Evolutionary conservation across 2,797 vertebrate species (phyloP).

Genomic region (Poeciliopsis presidionis): DNA sequence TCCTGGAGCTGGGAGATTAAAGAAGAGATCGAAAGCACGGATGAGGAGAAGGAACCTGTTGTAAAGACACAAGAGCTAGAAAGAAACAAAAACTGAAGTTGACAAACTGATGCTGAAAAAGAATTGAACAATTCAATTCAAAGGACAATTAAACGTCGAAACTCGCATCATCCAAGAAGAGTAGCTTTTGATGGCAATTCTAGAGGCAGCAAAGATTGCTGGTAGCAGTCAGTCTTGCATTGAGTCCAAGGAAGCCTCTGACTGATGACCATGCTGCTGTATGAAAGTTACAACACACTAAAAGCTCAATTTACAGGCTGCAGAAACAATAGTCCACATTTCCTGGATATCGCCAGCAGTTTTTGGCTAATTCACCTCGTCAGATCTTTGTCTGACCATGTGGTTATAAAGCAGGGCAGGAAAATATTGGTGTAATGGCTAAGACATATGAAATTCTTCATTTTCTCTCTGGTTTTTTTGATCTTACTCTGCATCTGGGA

Average conservation of each 20-base stretch:
- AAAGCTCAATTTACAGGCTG: not conserved
- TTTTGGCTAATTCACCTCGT: not conserved
- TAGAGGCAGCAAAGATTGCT: not conserved
- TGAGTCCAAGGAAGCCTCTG: not conserved
- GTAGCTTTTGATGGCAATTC: not conserved
- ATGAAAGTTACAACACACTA: not conserved
- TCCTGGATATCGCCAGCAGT: not conserved
- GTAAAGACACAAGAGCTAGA: conserved; percentile 4
- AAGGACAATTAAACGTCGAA: not conserved
- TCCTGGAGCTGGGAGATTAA: conserved; percentile 25
- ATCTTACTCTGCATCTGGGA: not conserved
- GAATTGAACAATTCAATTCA: not conserved
- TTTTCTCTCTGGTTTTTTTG: not conserved
- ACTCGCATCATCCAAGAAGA: not conserved
- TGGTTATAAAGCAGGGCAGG: not conserved
- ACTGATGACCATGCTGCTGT: not conserved
- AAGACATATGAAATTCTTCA: not conserved
- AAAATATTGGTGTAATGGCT: not conserved
- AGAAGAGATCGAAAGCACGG: not conserved
- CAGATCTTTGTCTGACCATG: not conserved
- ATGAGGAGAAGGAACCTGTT: conserved; percentile 11
- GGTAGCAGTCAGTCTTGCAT: not conserved
- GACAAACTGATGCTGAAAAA: not conserved
- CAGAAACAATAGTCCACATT: not conserved
- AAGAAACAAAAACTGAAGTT: not conserved